phyloP scores from a whole-genome alignment of 2,113 vertebrate genomes.

The Phyllostomus hastatus region DNA sequence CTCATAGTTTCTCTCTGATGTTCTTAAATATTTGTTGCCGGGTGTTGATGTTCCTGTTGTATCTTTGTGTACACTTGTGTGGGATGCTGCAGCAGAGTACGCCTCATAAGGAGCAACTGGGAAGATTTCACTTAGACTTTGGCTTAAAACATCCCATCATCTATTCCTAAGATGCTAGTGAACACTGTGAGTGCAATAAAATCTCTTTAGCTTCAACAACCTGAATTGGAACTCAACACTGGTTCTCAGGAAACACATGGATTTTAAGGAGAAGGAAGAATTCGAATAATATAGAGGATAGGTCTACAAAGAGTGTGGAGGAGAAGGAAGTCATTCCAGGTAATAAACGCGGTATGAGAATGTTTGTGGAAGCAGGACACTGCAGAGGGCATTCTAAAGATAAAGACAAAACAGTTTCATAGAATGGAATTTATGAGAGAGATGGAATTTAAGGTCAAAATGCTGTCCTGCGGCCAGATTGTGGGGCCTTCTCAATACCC shows the following conservation, averaged over 20 bases:
- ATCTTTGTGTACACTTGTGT: neutral
- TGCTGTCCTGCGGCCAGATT: neutral
- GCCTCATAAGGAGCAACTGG: neutral
- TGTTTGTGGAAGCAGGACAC: neutral
- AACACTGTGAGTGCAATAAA: neutral
- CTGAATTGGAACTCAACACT: neutral
- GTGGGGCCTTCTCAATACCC: neutral
- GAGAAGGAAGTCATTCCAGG: neutral
- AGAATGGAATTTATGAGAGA: neutral
- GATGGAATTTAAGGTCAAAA: neutral
- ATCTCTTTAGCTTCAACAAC: neutral
- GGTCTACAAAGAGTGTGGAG: neutral
- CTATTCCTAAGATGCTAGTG: neutral
- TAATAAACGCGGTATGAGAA: slow-evolving; percentile 2
- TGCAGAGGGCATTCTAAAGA: neutral
- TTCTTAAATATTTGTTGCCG: neutral
- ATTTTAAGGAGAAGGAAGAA: neutral
- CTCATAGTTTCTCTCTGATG: neutral
- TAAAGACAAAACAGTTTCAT: neutral
- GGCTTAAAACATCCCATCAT: neutral
- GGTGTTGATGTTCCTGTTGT: no score
- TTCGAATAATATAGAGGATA: neutral
- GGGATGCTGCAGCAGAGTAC: no score
- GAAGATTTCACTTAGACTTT: neutral
- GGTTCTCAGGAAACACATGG: neutral